Evolutionary conservation across 2,888 invertebrate genomes (phyloP).

Genomic region (Camponotus fellah): DNA sequence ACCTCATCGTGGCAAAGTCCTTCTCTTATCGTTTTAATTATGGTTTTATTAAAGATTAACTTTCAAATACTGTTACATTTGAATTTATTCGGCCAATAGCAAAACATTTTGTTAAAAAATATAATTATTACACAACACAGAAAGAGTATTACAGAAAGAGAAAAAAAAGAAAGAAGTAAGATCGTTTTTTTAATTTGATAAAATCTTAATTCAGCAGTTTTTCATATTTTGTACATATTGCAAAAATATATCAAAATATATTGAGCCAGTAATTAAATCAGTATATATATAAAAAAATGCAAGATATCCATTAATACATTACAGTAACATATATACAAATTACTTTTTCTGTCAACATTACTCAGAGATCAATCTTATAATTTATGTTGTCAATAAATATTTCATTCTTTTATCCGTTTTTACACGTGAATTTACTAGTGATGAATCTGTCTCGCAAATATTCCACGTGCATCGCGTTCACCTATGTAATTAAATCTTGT

Average conservation of each 20-base stretch:
- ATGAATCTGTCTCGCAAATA: slow-evolving; percentile 35
- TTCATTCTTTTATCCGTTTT: neutral
- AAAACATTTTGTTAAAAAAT: neutral
- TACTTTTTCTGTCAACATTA: neutral
- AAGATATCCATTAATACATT: neutral
- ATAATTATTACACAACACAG: neutral
- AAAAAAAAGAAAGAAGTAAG: neutral
- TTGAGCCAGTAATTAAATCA: neutral
- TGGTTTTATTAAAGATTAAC: slow-evolving; percentile 21
- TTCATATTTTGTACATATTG: neutral
- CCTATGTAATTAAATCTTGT: slow-evolving; percentile 51
- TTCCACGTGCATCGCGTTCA: neutral
- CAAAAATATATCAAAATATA: too few relatives aligned
- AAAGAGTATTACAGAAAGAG: neutral
- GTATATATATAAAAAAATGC: neutral
- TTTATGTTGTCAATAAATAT: slow-evolving; percentile 30
- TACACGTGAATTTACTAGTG: neutral
- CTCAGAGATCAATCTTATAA: slow-evolving; percentile 25
- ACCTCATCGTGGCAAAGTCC: slow-evolving; percentile 28
- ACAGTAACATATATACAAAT: neutral
- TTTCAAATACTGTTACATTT: neutral
- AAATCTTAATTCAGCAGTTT: neutral
- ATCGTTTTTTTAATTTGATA: neutral
- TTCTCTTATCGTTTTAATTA: slow-evolving; percentile 35
- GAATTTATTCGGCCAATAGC: neutral